Conservation (phyloP, 1,140 invertebrate genomes). For the Brachionus rubens region DNA sequence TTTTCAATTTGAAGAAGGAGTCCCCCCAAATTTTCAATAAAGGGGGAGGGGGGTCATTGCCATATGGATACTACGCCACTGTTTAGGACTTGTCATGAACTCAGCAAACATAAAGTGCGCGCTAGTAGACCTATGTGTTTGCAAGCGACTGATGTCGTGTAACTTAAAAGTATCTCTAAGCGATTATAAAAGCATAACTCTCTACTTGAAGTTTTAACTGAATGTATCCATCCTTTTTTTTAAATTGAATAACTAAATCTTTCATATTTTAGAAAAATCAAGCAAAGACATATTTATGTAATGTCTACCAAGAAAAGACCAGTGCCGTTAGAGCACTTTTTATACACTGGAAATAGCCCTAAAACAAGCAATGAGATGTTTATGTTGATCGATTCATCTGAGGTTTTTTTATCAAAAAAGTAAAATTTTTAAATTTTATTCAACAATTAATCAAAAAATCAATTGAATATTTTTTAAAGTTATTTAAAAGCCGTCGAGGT, state of each 20-base stretch:
- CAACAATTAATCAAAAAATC: background rate
- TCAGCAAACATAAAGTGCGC: too few relatives aligned
- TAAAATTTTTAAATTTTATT: background rate
- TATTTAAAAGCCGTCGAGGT: conserved; percentile 68
- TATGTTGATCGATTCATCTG: conserved; percentile 72
- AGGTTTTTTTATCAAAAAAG: conserved; percentile 51
- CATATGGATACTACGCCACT: too few relatives aligned
- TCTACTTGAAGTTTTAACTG: too few relatives aligned
- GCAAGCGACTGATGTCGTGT: too few relatives aligned
- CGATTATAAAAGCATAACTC: too few relatives aligned
- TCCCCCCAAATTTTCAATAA: too few relatives aligned
- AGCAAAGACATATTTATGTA: conserved; percentile 73
- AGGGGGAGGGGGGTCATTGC: too few relatives aligned
- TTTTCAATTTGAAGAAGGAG: too few relatives aligned
- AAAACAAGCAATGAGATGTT: conserved; percentile 77
- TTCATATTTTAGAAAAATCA: conserved; percentile 29
- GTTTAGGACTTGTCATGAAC: too few relatives aligned
- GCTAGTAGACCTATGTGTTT: too few relatives aligned
- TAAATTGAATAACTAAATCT: background rate
- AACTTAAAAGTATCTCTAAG: too few relatives aligned
- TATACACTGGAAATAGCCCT: conserved; percentile 80
- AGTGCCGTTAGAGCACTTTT: conserved; percentile 87
- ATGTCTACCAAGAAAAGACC: conserved; percentile 87
- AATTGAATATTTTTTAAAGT: conserved; percentile 48
- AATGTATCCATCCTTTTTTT: too few relatives aligned